Conservation (phyloP, 2,113 vertebrate species). For the Thamnophis sirtalis region DNA sequence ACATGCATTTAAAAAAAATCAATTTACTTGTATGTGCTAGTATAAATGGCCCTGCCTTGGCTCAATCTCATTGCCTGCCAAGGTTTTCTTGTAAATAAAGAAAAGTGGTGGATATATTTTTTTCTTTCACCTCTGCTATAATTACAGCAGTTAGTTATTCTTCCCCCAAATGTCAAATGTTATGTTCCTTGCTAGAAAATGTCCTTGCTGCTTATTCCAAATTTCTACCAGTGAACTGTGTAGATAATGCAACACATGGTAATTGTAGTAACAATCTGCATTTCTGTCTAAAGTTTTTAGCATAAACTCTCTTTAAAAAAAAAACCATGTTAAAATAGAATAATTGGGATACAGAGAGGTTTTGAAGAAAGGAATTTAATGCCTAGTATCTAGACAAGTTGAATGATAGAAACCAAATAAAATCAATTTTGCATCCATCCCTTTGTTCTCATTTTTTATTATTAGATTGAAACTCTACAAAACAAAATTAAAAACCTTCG, state of each 20-base stretch:
- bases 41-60: background rate
- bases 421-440: background rate
- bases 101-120: background rate
- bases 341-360: background rate
- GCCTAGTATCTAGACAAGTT: background rate
- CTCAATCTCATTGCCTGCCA: background rate
- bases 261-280: background rate
- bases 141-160: background rate
- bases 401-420: background rate
- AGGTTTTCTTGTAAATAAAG: background rate
- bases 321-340: background rate
- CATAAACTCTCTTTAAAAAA: background rate
- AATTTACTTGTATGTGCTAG: background rate
- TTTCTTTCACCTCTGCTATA: background rate
- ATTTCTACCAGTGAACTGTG: background rate
- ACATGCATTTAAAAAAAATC: background rate
- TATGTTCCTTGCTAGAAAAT: accelerated
- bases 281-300: background rate
- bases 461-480: conserved; percentile 93
- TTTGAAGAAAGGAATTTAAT: background rate
- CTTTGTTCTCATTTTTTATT: background rate
- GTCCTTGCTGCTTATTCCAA: background rate
- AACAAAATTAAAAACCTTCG: conserved; percentile 95
- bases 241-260: background rate
- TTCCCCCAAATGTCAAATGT: background rate